phyloP scores from a whole-genome alignment of 2,797 vertebrate species.

The Falco naumanni region DNA sequence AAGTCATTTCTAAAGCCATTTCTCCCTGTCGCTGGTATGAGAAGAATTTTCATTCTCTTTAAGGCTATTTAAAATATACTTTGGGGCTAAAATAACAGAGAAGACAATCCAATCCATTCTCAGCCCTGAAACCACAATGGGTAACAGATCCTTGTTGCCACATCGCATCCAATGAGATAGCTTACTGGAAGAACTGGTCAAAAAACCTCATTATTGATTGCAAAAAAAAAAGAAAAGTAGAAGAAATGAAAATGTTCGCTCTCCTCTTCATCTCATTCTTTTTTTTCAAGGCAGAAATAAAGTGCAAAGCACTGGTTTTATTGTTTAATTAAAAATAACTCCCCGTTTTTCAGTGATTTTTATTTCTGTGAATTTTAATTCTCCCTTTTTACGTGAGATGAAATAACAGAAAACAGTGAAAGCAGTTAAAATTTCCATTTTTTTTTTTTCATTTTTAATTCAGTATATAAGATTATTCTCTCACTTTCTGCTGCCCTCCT shows the following conservation, averaged over 20 bases:
- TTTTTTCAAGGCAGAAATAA: background rate
- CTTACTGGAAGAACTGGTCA: constrained; percentile 62
- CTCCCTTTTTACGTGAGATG: background rate
- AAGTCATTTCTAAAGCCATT: constrained; percentile 75
- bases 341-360: background rate
- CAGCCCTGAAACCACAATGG: constrained; percentile 65
- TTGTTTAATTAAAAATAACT: constrained; percentile 6
- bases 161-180: background rate
- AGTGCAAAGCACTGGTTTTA: background rate
- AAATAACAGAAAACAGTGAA: background rate
- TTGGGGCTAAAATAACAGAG: constrained; percentile 76
- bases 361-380: constrained; percentile 11
- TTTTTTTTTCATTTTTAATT: background rate
- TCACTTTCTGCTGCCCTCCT: constrained; percentile 48
- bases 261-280: background rate
- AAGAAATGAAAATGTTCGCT: background rate
- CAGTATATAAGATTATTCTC: constrained; percentile 2
- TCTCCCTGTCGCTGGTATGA: constrained; percentile 67
- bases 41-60: constrained; percentile 79
- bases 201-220: background rate
- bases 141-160: constrained; percentile 51
- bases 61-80: constrained; percentile 78
- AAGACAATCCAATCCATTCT: constrained; percentile 68
- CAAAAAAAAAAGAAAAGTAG: background rate
- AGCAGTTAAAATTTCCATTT: background rate